Evolutionary conservation across 2,113 vertebrate genomes (phyloP), one percentile per base, ranked within the genome.

Genomic region (Zeus faber): DNA sequence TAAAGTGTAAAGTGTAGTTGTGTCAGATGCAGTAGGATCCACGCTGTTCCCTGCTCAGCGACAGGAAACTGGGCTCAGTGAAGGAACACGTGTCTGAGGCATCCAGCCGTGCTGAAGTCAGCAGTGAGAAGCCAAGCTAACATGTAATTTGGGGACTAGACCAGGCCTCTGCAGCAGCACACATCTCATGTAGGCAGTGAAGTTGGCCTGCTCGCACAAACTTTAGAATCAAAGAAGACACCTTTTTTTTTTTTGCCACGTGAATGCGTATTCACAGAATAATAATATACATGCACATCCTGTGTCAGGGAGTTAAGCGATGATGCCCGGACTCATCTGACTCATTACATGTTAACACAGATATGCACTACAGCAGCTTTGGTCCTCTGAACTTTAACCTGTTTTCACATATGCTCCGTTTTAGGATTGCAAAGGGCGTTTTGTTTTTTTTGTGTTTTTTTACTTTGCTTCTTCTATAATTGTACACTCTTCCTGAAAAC

Each of bases 51-150:
- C 45, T 76, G 78, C 72, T 76, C 73, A 81, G 65, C 54, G 49
- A 76, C 70, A 70, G 77, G 80, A 87, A 85, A 83, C 77, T 31
- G 35, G 62, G 51, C 54, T 74, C 56, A 29, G 61, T 64, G 52
- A 58, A 70, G 76, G 74, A 87, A 86, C 86, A 87, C 82, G 85
- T 88, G 83, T 85, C 77, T 79, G 56, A 55, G 65, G 82, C 65
- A 69, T 76, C 62, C 69, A 65, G 76, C 47, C 66, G 57, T 70
- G 76, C 81, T 85, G 71, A 74, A 83, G 78, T 77, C 78, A 81
- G 82, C 79, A 78, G 17, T 52, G 65, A 67, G 64, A 63, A 71
- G 65, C 69, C 65, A 69, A 75, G 78, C 69, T 74, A 81, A 79
- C 80, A 49, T 82, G 65, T 66, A 75, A 84, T 85, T 83, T 78